Evolutionary conservation across 2,113 vertebrate species (phyloP), one percentile per base, ranked within the genome.

Genomic region (Megaleporinus macrocephalus): DNA sequence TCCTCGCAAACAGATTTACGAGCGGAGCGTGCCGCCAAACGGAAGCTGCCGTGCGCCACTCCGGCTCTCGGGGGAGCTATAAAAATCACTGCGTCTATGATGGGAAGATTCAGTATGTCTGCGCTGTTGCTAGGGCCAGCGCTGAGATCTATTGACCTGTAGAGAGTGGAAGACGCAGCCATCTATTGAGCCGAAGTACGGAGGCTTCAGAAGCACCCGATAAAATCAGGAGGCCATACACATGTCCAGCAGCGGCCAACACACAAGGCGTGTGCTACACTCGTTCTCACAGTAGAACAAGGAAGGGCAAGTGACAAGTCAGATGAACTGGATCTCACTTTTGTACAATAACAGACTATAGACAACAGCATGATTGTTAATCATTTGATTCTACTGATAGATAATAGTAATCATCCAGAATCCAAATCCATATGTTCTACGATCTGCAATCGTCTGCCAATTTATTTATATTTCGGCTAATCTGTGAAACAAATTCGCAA

Each of bases 1-100:
- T 10, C 73, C 79, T 74, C 36, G 9, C 7, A 36, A 61, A 61
- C 66, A 76, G 36, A 84, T 84, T 77, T 66, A 84, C 51, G 33
- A 73, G 24, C 68, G 20, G 55, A 57, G 26, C 36, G 15, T 36
- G 70, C 18, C 13, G 24, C 30, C 13, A 15, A 18, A 29, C 57
- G 20, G 59, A 47, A 57, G 78, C 30, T 41, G 15, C 66, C 30
- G 20, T 16, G 47, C 27, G 2, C 13, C 27, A 16, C 49, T 27
- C 22, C 26, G 18, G 14, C 55, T 81, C 79, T 49, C 70, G 0
- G 6, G 30, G 55, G 78, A 73, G 85, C 61, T 30, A 14, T 73
- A 62, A 83, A 74, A 66, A 69, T 69, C 73, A 57, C 44, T 3
- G 51, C 30, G 27, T 71, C 36, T 29, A 78, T 65, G 18, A 73